Conservation (phyloP, 2,113 vertebrate species). For the Scytalopus superciliaris region DNA sequence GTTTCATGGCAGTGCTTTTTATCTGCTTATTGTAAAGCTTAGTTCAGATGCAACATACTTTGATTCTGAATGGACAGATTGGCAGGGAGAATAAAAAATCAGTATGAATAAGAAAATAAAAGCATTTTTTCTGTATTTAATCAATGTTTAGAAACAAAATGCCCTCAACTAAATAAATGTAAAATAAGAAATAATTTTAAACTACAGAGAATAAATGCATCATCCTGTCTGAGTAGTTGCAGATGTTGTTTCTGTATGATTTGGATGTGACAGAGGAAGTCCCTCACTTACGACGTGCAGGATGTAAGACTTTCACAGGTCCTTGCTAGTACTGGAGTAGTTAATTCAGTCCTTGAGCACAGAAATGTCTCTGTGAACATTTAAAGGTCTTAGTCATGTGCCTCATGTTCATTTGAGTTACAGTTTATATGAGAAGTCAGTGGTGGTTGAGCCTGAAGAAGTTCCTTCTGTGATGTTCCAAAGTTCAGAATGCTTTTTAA, state of each 20-base stretch:
- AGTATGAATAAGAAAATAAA: background rate
- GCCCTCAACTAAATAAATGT: background rate
- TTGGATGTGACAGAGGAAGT: background rate
- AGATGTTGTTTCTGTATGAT: background rate
- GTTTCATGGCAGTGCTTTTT: background rate
- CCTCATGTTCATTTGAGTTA: background rate
- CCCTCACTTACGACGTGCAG: fast-evolving
- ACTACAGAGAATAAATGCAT: background rate
- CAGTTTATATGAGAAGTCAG: background rate
- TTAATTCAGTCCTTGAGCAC: background rate
- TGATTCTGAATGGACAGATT: background rate
- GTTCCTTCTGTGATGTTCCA: background rate
- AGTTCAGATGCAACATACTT: background rate
- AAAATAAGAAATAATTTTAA: background rate
- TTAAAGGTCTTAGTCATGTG: background rate
- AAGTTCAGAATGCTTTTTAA: background rate
- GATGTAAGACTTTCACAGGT: background rate
- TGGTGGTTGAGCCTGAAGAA: background rate
- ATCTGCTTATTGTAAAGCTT: background rate
- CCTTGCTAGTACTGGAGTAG: background rate
- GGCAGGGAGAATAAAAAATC: background rate
- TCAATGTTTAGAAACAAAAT: background rate
- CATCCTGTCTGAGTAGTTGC: background rate
- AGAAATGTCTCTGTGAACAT: background rate
- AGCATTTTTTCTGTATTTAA: background rate